phyloP scores from a whole-genome alignment of 2,888 invertebrate species.

The Dasysyrphus albostriatus region DNA sequence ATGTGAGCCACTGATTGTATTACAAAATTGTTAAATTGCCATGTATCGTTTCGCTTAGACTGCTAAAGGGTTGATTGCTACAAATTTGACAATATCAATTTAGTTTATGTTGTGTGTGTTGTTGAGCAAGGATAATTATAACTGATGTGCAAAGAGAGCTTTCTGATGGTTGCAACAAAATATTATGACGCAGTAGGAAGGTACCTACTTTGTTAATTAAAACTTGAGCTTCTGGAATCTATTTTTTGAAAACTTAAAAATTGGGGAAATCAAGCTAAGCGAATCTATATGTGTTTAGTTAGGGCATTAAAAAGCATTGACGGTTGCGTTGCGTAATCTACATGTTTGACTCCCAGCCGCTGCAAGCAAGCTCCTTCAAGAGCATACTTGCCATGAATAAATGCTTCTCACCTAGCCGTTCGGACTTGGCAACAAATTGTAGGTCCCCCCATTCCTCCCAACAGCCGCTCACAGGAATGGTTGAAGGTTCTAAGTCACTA shows the following conservation, averaged over 20 bases:
- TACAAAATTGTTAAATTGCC: conserved; percentile 70
- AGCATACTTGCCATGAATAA: too few species aligned
- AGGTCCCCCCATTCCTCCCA: too few species aligned
- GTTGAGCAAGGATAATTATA: neutral
- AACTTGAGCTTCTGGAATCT: neutral
- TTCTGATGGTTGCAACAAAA: neutral
- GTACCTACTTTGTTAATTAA: neutral
- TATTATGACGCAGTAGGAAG: neutral
- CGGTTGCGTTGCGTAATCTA: too few species aligned
- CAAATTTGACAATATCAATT: conserved; percentile 19
- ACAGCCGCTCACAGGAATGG: too few species aligned
- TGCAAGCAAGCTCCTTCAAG: too few species aligned
- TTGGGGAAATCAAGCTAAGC: neutral
- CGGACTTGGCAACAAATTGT: too few species aligned
- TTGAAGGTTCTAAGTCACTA: too few species aligned
- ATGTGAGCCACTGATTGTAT: conserved; percentile 65
- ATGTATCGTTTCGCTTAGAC: conserved; percentile 33
- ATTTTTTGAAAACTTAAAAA: too few species aligned
- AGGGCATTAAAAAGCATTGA: too few species aligned
- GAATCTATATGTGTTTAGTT: too few species aligned
- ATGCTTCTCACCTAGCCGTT: too few species aligned
- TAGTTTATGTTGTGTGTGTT: neutral
- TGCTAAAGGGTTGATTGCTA: neutral
- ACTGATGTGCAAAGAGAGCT: neutral
- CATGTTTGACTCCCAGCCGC: too few species aligned